These are phyloP conservation scores for Ciconia stormi DNA, from an alignment of 2,113 vertebrate species.

Conservation along the genomic window DNA sequence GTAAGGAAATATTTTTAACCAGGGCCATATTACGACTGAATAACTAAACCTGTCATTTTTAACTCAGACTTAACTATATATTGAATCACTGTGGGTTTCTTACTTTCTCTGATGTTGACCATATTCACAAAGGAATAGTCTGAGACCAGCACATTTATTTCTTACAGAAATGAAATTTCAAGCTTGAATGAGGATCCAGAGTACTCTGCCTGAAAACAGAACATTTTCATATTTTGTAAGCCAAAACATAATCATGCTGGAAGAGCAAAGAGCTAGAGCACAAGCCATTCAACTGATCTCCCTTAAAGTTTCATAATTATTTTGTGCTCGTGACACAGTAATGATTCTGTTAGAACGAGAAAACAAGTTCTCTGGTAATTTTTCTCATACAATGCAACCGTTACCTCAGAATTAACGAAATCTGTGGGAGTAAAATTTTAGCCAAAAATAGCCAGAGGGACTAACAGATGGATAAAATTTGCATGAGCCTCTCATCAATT, in stretches of 20 bases:
- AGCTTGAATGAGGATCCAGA: background rate
- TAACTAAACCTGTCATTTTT: background rate
- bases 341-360: background rate
- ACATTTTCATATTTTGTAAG: background rate
- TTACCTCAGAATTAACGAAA: background rate
- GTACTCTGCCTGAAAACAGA: background rate
- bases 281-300: background rate
- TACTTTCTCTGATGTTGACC: background rate
- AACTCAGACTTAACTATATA: background rate
- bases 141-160: background rate
- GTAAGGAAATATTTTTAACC: background rate
- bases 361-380: background rate
- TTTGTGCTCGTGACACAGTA: rapidly evolving
- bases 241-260: background rate
- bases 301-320: background rate
- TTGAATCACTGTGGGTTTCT: background rate
- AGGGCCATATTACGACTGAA: background rate
- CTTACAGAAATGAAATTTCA: background rate
- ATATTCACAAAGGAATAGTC: background rate
- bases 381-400: background rate
- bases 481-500: background rate
- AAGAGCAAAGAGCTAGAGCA: background rate
- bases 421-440: background rate
- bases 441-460: background rate
- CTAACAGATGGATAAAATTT: background rate